Conservation (phyloP, 2,113 vertebrate species). For the Plecotus auritus region DNA sequence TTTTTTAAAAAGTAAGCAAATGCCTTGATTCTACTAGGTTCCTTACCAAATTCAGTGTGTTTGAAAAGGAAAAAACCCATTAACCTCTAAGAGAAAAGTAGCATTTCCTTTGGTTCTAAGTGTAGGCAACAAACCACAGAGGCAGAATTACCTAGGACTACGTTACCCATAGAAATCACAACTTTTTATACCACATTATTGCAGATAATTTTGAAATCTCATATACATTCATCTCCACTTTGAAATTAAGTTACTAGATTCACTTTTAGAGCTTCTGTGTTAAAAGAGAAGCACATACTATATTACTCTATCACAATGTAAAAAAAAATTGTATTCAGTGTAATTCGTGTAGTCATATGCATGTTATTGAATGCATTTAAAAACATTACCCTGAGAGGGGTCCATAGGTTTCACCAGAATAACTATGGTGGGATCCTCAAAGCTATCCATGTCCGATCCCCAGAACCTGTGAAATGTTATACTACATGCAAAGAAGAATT, state of each 20-base stretch:
- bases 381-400: neutral
- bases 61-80: neutral
- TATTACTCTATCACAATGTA: neutral
- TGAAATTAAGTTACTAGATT: neutral
- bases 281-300: neutral
- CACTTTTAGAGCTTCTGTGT: neutral
- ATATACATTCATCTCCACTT: neutral
- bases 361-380: neutral
- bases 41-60: neutral
- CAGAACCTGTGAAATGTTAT: neutral
- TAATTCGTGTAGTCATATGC: neutral
- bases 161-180: neutral
- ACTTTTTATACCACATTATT: neutral
- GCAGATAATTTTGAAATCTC: neutral
- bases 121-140: neutral
- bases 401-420: neutral
- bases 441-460: neutral
- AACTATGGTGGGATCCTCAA: neutral
- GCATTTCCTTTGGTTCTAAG: neutral
- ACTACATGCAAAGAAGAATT: neutral
- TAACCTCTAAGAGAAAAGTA: neutral
- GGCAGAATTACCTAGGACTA: neutral
- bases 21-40: neutral
- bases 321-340: neutral
- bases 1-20: neutral